Evolutionary conservation across 2,888 invertebrate genomes (phyloP).

Genomic region (Drosophila rellima): DNA sequence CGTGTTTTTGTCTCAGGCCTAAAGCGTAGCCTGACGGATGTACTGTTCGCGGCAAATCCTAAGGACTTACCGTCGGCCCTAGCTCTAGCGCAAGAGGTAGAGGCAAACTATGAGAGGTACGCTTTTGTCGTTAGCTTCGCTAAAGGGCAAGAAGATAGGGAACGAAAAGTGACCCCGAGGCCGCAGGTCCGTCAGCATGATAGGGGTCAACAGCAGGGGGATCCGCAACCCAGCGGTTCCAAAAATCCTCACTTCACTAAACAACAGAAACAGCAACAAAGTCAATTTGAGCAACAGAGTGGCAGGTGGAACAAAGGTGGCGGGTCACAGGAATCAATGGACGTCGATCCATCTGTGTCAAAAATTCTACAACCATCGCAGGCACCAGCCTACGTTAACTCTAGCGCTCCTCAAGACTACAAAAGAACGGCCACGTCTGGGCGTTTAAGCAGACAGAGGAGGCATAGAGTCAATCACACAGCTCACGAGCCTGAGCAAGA

Average conservation of each 20-base stretch:
- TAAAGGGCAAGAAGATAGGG: not conserved
- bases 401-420: too few relatives aligned
- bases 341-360: not conserved
- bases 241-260: not conserved
- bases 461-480: too few relatives aligned
- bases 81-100: not conserved
- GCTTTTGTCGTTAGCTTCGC: not conserved
- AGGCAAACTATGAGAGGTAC: not conserved
- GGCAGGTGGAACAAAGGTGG: not conserved
- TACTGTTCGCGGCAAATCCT: too few relatives aligned
- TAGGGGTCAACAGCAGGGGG: not conserved
- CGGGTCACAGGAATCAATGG: not conserved
- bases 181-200: not conserved
- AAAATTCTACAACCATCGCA: too few relatives aligned
- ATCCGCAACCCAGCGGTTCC: not conserved
- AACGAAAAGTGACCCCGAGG: not conserved
- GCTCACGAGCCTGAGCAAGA: too few relatives aligned
- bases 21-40: too few relatives aligned
- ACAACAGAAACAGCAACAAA: not conserved
- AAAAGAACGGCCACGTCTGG: too few relatives aligned
- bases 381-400: too few relatives aligned
- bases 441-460: too few relatives aligned
- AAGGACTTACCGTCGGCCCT: not conserved
- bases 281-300: not conserved
- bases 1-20: not conserved